phyloP scores from a whole-genome alignment of 2,797 vertebrate genomes.

The Eupleurogrammus muticus region DNA sequence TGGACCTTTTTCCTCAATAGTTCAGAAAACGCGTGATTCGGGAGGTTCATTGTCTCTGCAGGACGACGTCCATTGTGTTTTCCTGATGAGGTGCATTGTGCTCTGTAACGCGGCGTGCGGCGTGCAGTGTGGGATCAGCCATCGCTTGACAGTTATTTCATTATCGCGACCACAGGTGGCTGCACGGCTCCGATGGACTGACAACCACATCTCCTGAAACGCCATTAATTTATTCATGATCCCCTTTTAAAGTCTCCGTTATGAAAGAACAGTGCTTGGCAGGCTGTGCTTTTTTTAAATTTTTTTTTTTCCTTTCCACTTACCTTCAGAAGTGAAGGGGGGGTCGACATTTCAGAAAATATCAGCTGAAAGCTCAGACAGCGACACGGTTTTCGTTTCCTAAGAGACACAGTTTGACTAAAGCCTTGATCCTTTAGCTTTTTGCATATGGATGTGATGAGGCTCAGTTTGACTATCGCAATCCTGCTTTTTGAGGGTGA shows the following conservation, averaged over 20 bases:
- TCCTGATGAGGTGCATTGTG: slow-evolving; percentile 50
- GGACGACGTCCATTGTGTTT: slow-evolving; percentile 51
- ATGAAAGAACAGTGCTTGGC: slow-evolving; percentile 4
- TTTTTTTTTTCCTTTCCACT: slow-evolving; percentile 17
- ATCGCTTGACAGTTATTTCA: slow-evolving; percentile 51
- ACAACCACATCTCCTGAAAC: slow-evolving; percentile 37
- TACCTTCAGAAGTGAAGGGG: slow-evolving; percentile 20
- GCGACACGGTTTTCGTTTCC: not conserved
- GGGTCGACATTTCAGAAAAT: slow-evolving; percentile 46
- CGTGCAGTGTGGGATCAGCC: slow-evolving; percentile 32
- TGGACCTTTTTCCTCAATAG: slow-evolving; percentile 23
- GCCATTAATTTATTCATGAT: slow-evolving; percentile 50
- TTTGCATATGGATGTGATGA: not conserved
- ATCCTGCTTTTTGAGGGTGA: too few species aligned
- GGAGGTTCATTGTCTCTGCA: slow-evolving; percentile 28
- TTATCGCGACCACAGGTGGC: slow-evolving; percentile 55
- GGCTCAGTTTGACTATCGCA: not conserved
- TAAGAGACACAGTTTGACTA: not conserved
- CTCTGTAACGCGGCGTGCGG: slow-evolving; percentile 32
- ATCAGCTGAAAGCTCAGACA: slow-evolving; percentile 18
- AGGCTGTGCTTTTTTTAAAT: slow-evolving; percentile 16
- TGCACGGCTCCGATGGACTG: slow-evolving; percentile 36
- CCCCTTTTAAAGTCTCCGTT: slow-evolving; percentile 16
- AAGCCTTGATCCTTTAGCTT: not conserved
- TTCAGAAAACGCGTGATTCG: slow-evolving; percentile 15